Percentiles rank a stretch among this genome's conserved stretches.
Evolutionary conservation across 2,888 invertebrate genomes (phyloP).

Genomic region (Pecten maximus): DNA sequence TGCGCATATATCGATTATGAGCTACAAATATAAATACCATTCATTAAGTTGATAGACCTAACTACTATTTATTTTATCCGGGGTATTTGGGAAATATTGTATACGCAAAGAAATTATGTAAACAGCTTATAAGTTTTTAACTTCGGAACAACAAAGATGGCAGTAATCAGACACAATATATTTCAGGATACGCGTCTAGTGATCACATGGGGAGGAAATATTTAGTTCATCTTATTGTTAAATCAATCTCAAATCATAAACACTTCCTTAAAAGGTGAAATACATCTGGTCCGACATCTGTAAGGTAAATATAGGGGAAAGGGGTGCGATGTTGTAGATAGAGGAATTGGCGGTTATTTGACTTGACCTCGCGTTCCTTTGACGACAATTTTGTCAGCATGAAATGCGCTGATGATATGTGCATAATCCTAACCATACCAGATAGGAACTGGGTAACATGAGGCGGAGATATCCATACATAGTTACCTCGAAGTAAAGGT

Average conservation of each 20-base stretch:
- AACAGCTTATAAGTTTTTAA: background rate
- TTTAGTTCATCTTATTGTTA: background rate
- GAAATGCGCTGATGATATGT: too few species aligned
- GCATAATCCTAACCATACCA: too few species aligned
- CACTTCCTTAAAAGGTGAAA: background rate
- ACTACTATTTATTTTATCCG: too few species aligned
- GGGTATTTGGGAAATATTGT: too few species aligned
- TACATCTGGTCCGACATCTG: background rate
- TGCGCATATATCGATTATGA: too few species aligned
- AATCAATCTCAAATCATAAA: background rate
- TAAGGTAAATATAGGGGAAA: background rate
- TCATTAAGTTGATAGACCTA: too few species aligned
- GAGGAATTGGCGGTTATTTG: background rate
- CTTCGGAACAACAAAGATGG: background rate
- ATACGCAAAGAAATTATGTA: too few species aligned
- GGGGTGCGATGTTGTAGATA: background rate
- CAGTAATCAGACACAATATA: background rate
- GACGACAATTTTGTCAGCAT: background rate
- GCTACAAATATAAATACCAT: too few species aligned
- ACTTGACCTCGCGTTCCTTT: background rate
- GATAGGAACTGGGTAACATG: too few species aligned
- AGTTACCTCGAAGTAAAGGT: too few species aligned
- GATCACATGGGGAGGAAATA: background rate
- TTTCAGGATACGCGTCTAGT: background rate
- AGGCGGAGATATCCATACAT: too few species aligned